These are phyloP conservation scores for Empidonax traillii DNA, from an alignment of 2,113 vertebrate genomes.

Conservation along the genomic window DNA sequence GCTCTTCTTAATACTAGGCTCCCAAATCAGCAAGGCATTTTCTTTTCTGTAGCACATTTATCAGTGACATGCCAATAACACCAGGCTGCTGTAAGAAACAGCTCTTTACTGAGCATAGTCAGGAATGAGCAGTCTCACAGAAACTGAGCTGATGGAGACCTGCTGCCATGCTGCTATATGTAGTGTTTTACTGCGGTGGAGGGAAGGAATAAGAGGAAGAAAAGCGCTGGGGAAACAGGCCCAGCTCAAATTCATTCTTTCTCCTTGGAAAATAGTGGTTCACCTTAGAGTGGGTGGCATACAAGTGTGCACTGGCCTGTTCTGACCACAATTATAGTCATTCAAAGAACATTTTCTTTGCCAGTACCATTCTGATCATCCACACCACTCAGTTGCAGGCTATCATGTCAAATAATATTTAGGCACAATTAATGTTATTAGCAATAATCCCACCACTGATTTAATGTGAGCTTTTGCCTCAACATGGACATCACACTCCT, in stretches of 20 bases:
- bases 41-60: not conserved
- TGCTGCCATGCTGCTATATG: not conserved
- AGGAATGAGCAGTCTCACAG: not conserved
- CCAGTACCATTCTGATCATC: not conserved
- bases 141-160: not conserved
- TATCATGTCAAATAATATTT: not conserved
- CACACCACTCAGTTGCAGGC: not conserved
- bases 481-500: not conserved
- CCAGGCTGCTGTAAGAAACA: not conserved
- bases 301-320: not conserved
- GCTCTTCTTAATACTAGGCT: not conserved
- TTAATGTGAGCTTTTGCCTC: not conserved
- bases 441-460: not conserved
- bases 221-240: not conserved
- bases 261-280: not conserved
- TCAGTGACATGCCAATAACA: not conserved
- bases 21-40: not conserved
- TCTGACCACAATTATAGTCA: not conserved
- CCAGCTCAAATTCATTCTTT: not conserved
- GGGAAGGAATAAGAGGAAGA: not conserved
- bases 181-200: fast-evolving
- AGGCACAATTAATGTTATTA: not conserved
- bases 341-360: not conserved
- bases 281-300: not conserved
- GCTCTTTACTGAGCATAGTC: not conserved